These are phyloP conservation scores for Carterocephalus palaemon DNA, from an alignment of 2,888 invertebrate genomes.

Conservation along the genomic window DNA sequence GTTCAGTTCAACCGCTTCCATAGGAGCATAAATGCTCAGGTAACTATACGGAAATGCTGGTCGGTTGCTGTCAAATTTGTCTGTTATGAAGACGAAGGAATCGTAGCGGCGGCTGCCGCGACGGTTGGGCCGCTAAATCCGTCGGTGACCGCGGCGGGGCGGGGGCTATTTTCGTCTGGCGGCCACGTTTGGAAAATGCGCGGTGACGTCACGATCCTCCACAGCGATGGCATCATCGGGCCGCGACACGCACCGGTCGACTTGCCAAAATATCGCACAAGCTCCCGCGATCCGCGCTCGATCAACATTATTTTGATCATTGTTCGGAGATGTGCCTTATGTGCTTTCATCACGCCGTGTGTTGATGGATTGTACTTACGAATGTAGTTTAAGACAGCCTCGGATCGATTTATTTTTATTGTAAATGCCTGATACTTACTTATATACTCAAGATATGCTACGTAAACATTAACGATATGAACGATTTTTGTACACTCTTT, in stretches of 20 bases:
- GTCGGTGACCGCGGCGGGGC: slow-evolving; percentile 73
- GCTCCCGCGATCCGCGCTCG: slow-evolving; percentile 59
- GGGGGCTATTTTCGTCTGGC: slow-evolving; percentile 78
- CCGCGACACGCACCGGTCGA: slow-evolving; percentile 70
- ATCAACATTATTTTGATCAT: slow-evolving; percentile 74
- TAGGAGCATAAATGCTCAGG: too few species aligned
- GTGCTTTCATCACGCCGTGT: slow-evolving; percentile 37
- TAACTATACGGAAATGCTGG: slow-evolving; percentile 26
- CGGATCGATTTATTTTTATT: slow-evolving; percentile 14
- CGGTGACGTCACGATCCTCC: slow-evolving; percentile 75
- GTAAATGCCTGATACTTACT: neutral
- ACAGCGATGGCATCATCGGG: slow-evolving; percentile 76
- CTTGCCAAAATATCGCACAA: slow-evolving; percentile 74
- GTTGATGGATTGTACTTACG: slow-evolving; percentile 28
- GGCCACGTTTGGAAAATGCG: slow-evolving; percentile 78
- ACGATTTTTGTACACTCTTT: too few species aligned
- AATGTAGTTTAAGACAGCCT: slow-evolving; percentile 10
- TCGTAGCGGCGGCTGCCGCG: slow-evolving; percentile 35
- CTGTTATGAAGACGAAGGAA: slow-evolving; percentile 38
- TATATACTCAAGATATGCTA: too few species aligned
- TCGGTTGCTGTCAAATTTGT: slow-evolving; percentile 31
- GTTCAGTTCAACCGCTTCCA: too few species aligned
- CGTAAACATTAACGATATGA: too few species aligned
- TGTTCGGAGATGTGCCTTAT: slow-evolving; percentile 45
- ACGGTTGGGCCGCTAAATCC: slow-evolving; percentile 60